Base-by-base conservation (phyloP, 1,140 invertebrate genomes). In the Lineus longissimus region DNA sequence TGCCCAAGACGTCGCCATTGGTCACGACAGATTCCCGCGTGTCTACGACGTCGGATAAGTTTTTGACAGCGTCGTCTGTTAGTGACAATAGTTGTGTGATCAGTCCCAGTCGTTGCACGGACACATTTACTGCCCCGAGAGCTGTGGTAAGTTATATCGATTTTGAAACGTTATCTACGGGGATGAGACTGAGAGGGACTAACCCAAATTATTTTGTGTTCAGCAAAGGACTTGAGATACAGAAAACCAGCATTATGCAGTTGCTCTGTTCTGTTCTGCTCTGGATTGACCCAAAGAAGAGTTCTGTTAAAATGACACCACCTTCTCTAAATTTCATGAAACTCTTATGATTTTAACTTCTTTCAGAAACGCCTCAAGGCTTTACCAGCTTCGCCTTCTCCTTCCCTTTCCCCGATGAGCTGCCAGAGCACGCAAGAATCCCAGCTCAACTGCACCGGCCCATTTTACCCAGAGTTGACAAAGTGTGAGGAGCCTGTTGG, bases 381-480 rank as follows among this genome's bases (percentile, higher is more conserved):
- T 7, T 7, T 19, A 4, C 25, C 25, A 19, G 25, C 25, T 7
- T 51, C 47, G n/a, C n/a, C n/a, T 4, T 19, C 25, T 7, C 47
- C n/a, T 4, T 51, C 68, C 31, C 47, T 9, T 4, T 51, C 68
- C 31, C 70, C 67, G 62, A 66, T 54, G 27, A 71, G 68, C 36
- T 78, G 74, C 63, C 57, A 55, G 29, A 72, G 73, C 30, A 75
- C 72, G 2, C 72, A 72, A 30, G 75, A 76, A 41, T 74, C 75
- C 9, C 74, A 77, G 62, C 64, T 77, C 2, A 69, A 73, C 60
- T 59, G 58, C n/a, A 70, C 43, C 17, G 66, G 70, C 0, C 72
- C 77, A 22, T 63, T 77, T 2, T 77, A 67, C 59, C 75, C 77
- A 9, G 70, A 73, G 9, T 56, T 76, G 9, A 56, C 70, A 4